Conservation (phyloP, 2,888 invertebrate genomes). For the Clitarchus hookeri region DNA sequence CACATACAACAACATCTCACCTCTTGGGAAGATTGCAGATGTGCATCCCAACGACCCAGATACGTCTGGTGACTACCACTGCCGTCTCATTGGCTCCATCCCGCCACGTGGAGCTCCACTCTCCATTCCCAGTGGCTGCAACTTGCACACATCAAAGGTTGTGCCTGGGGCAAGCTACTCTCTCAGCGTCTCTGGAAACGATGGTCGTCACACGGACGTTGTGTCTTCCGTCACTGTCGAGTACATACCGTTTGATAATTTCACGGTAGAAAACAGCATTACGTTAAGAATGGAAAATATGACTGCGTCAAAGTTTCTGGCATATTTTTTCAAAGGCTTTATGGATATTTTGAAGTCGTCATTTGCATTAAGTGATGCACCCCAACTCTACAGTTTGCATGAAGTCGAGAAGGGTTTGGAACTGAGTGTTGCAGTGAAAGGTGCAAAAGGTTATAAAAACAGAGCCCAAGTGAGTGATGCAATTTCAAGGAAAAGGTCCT, state of each 20-base stretch:
- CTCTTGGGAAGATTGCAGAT: conserved; percentile 84
- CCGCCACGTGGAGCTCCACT: conserved; percentile 60
- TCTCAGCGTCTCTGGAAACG: conserved; percentile 83
- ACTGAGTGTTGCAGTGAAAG: conserved; percentile 70
- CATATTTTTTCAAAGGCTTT: conserved; percentile 73
- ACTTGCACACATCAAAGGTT: conserved; percentile 74
- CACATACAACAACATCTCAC: conserved; percentile 66
- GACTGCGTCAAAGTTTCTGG: conserved; percentile 75
- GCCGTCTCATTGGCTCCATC: conserved; percentile 72
- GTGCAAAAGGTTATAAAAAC: conserved; percentile 61
- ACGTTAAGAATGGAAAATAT: conserved; percentile 75
- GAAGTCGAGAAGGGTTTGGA: conserved; percentile 70
- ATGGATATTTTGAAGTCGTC: conserved; percentile 71
- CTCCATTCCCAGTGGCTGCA: conserved; percentile 75
- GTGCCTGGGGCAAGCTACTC: conserved; percentile 66
- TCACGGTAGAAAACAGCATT: conserved; percentile 81
- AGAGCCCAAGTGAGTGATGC: conserved; percentile 68
- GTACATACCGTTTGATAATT: conserved; percentile 78
- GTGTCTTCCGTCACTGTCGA: conserved; percentile 84
- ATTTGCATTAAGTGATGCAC: conserved; percentile 66
- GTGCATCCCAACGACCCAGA: conserved; percentile 93
- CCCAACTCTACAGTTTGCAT: conserved; percentile 75
- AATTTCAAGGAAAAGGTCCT: conserved; percentile 66
- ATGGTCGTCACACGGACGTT: conserved; percentile 86
- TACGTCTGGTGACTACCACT: conserved; percentile 85